Conservation (phyloP, 2,113 vertebrate species). For the Tiliqua scincoides region DNA sequence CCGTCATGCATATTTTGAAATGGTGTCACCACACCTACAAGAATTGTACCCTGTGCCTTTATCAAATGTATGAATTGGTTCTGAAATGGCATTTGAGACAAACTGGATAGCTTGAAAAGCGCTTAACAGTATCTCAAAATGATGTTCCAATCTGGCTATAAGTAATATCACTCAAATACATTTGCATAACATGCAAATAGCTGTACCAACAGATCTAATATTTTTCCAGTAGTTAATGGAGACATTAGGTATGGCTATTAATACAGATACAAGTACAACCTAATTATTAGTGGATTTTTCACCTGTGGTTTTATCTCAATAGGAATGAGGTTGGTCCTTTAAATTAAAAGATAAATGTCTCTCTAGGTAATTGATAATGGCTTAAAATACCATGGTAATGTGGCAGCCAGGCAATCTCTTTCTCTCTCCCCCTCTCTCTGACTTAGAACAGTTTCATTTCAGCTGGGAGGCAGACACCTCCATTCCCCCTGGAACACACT, state of each 20-base stretch:
- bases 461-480: no score
- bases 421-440: no score
- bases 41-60: not conserved
- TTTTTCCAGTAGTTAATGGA: not conserved
- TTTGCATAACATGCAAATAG: not conserved
- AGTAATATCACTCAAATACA: not conserved
- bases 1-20: not conserved
- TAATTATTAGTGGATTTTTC: no score
- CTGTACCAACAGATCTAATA: not conserved
- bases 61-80: not conserved
- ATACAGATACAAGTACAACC: no score
- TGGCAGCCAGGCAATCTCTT: no score
- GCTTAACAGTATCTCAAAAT: not conserved
- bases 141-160: not conserved
- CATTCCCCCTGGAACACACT: no score
- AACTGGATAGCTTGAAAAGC: not conserved
- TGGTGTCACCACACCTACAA: not conserved
- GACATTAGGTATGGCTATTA: not conserved
- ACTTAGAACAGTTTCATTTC: no score
- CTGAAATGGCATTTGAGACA: not conserved
- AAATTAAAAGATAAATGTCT: no score
- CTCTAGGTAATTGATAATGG: no score
- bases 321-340: no score
- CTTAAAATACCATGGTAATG: no score
- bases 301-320: no score